Evolutionary conservation across 2,113 vertebrate genomes (phyloP), one percentile per base, ranked within the genome.

Genomic region (Paradisaea rubra): DNA sequence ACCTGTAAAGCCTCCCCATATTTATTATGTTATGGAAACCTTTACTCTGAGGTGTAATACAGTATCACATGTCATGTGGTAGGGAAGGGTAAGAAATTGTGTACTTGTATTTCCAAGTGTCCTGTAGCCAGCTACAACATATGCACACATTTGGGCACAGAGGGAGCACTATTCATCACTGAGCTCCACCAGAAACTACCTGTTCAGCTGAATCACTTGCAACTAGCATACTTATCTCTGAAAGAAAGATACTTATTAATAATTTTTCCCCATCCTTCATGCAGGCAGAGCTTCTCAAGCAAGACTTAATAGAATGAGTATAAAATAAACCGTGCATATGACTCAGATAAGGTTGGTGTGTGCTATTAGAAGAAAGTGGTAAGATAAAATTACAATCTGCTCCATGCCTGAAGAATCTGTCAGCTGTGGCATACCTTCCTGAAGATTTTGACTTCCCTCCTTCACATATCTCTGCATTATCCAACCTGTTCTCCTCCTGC

Each of bases 401-500:
- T 64, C 14, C 21, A 20, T 6, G 18, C 23, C 23, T 0, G 1
- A 84, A 44, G 47, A 59, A 59, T 65, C 12, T 68, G 19, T 27
- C 42, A 90, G 10, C 64, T 52, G 44, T 21, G 17, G 37, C 87
- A 35, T 96, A 99, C 98, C 98, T 98, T 81, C 97, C 97, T 60
- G 98, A 95, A 59, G 95, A 93, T 72, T 97, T 97, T 7, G 93
- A 94, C 81, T 94, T 98, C 19, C 93, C 96, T 17, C 91, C 93
- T 77, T 95, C 97, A 37, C 93, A 31, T 30, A 41, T 86, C n/a
- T 97, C 97, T 69, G 91, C 69, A 41, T 95, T 95, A 2, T 97
- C 97, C 93, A 97, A 44, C 81, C 63, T 96, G 4, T 61, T 94
- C 31, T 99, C 98, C 23, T 99, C 98, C 52, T 97, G 98, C 99